These are phyloP conservation scores for Meteorus cinctellus DNA, from an alignment of 2,888 invertebrate species.

Conservation along the genomic window DNA sequence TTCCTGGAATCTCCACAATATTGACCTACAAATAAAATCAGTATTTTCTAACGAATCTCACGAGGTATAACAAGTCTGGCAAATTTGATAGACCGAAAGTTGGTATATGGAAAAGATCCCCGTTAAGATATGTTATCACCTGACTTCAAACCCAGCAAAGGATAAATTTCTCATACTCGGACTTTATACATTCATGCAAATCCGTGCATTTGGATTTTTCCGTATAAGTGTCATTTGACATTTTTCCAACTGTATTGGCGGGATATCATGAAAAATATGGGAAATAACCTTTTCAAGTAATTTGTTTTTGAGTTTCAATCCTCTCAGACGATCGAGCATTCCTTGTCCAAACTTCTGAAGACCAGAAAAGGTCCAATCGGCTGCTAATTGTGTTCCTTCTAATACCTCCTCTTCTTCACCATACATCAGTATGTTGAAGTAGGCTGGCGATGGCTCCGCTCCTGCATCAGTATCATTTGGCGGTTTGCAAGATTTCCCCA, in stretches of 20 bases:
- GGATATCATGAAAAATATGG: background rate
- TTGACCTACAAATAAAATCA: slow-evolving; percentile 80
- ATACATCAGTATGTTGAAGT: slow-evolving; percentile 93
- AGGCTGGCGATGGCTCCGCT: slow-evolving; percentile 94
- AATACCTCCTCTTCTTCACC: slow-evolving; percentile 89
- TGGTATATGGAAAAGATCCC: too few species aligned
- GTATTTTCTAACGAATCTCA: background rate
- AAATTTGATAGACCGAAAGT: too few species aligned
- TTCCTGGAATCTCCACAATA: slow-evolving; percentile 96
- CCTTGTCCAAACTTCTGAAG: slow-evolving; percentile 97
- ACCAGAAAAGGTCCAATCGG: slow-evolving; percentile 94
- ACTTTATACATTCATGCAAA: too few species aligned
- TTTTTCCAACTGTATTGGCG: too few species aligned
- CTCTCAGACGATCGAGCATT: slow-evolving; percentile 89
- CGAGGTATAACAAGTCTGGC: too few species aligned
- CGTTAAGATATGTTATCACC: too few species aligned
- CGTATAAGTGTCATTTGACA: too few species aligned
- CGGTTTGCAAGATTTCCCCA: slow-evolving; percentile 56
- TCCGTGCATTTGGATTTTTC: too few species aligned
- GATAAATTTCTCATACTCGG: too few species aligned
- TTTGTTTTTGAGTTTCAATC: slow-evolving; percentile 86
- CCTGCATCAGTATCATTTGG: slow-evolving; percentile 75
- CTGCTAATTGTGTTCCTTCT: slow-evolving; percentile 95
- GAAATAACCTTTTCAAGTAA: slow-evolving; percentile 86
- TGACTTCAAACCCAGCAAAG: too few species aligned